These are phyloP conservation scores for Lycopodina hypogea DNA, from an alignment of 37 sponge, comb jelly and placozoan species.

Conservation along the genomic window DNA sequence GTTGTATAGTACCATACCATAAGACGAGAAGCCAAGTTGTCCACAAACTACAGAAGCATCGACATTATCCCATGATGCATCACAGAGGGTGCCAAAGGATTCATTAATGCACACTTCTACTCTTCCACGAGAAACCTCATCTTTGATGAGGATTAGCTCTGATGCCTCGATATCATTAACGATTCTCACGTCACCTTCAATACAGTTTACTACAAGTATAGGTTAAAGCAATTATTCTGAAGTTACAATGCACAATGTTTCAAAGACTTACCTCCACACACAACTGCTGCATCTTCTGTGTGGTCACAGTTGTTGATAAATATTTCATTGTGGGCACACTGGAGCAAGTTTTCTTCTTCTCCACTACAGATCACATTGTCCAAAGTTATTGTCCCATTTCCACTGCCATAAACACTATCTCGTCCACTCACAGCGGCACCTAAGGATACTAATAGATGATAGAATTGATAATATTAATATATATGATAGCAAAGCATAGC, in stretches of 20 bases:
- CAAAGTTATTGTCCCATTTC: slow-evolving; percentile 23
- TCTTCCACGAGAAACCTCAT: slow-evolving; percentile 29
- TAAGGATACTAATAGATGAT: not conserved
- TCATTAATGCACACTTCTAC: slow-evolving; percentile 38
- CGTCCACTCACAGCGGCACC: slow-evolving; percentile 11
- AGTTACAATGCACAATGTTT: not conserved
- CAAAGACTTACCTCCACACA: slow-evolving; percentile 25
- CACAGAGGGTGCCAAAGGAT: slow-evolving; percentile 27
- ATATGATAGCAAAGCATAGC: not conserved
- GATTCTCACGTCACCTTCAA: slow-evolving; percentile 25
- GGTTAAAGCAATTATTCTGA: not conserved
- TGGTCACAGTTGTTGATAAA: slow-evolving; percentile 36
- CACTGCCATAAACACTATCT: slow-evolving; percentile 16
- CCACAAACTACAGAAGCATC: slow-evolving; percentile 53
- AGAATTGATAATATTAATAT: not conserved
- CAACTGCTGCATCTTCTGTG: slow-evolving; percentile 35
- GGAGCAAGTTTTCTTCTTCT: slow-evolving; percentile 17
- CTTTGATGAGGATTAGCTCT: slow-evolving; percentile 22
- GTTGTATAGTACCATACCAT: no score
- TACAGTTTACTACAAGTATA: slow-evolving; percentile 16
- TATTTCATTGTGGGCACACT: slow-evolving; percentile 2
- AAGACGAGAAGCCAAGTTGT: slow-evolving; percentile 46
- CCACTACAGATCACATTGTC: slow-evolving; percentile 40
- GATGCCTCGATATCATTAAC: not conserved
- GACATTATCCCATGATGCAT: slow-evolving; percentile 8